A percentile compares a stretch with the other conserved stretches of the same genome.
These are phyloP conservation scores for Acrossocheilus fasciatus DNA, from an alignment of 2,797 vertebrate species.

Conservation along the genomic window DNA sequence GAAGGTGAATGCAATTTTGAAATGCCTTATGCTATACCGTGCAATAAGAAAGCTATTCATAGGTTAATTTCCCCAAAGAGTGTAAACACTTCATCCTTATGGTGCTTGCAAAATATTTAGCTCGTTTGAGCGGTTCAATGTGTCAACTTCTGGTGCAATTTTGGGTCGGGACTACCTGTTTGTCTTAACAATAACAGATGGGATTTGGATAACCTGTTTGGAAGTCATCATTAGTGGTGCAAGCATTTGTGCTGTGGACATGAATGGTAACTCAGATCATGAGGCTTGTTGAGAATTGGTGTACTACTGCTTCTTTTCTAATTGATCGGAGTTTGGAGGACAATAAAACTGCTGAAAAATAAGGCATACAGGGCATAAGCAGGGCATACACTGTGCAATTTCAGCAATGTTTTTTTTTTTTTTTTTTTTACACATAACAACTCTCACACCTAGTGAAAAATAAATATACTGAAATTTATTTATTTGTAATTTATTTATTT, in stretches of 20 bases:
- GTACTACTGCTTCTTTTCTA: not conserved
- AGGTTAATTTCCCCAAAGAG: not conserved
- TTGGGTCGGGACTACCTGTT: not conserved
- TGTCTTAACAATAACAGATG: not conserved
- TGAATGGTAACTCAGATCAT: too few relatives aligned
- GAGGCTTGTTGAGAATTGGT: not conserved
- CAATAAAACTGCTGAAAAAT: not conserved
- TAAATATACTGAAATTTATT: too few relatives aligned
- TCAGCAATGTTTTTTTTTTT: too few relatives aligned
- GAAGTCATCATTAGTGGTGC: not conserved
- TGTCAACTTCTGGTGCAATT: not conserved
- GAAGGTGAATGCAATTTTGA: not conserved
- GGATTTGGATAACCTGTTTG: not conserved
- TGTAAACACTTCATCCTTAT: not conserved
- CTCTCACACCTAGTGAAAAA: too few relatives aligned
- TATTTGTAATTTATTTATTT: too few relatives aligned
- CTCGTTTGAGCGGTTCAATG: not conserved
- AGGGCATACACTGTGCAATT: too few relatives aligned
- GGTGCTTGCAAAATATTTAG: constrained; percentile 15
- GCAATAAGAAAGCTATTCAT: not conserved
- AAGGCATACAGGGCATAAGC: too few relatives aligned
- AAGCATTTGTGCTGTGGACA: not conserved
- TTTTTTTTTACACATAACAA: too few relatives aligned
- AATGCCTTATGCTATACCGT: not conserved
- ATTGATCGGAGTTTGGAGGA: not conserved